Conservation (phyloP, 1,140 invertebrate species). For the Eciton burchellii region DNA sequence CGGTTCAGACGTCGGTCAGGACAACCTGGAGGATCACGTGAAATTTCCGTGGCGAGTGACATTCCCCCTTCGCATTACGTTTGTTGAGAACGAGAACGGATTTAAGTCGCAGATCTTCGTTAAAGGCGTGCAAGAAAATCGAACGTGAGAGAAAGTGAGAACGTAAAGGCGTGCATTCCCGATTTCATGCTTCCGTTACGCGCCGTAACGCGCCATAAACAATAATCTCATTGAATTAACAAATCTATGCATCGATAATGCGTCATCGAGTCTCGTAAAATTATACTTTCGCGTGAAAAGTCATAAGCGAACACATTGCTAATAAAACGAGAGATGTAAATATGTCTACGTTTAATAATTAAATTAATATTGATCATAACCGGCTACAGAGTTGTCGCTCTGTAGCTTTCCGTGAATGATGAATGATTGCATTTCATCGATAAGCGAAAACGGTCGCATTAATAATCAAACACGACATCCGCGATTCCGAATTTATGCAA, state of each 20-base stretch:
- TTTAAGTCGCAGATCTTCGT: constrained; percentile 11
- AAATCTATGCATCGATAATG: constrained; percentile 9
- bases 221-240: not conserved
- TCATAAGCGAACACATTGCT: not conserved
- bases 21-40: constrained; percentile 80
- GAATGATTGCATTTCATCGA: not conserved
- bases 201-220: not conserved
- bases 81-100: constrained; percentile 19
- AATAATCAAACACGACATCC: not conserved
- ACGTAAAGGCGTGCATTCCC: not conserved
- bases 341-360: not conserved
- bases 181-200: not conserved
- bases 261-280: not conserved
- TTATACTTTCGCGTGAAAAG: not conserved
- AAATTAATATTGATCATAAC: constrained; percentile 19
- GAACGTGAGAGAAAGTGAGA: not conserved
- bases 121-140: constrained; percentile 10
- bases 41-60: constrained; percentile 77
- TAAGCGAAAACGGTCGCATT: not conserved
- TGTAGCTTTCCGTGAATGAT: not conserved
- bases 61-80: constrained; percentile 41
- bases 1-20: constrained; percentile 77
- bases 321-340: not conserved
- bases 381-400: not conserved
- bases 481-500: not conserved